Base-by-base conservation (phyloP, 1,140 invertebrate genomes). In the Caenorhabditis tropicalis region DNA sequence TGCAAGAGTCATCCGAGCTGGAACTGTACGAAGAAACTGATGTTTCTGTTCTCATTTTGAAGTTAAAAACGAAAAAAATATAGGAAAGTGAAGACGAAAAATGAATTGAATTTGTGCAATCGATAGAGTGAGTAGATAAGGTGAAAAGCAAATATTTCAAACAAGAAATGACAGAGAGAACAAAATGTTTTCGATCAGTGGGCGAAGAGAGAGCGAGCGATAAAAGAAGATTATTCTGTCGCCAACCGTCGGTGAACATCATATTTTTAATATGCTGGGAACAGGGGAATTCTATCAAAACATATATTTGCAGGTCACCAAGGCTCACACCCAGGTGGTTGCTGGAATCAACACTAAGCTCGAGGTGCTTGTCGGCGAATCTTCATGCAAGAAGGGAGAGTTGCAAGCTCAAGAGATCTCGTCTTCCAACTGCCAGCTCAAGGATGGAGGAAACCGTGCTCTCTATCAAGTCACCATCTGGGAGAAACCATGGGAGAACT, bases 401-500 rank as follows among this genome's bases (percentile, higher is more conserved):
- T 19, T 85, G 29, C 29, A 33, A 19, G 53, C 39, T 29, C 33
- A 81, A 31, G 79, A 85, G 79, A n/a, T 85, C 46, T 36, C 29
- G 31, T 60, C 80, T 16, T 46, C 43, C 33, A 81, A 81, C 49
- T 43, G 56, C n/a, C 46, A 82, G 21, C 10, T 82, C 43, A 81
- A 82, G 56, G 84, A 84, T 1, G 53, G 81, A 31, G 51, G 36
- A 31, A 58, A 70, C 36, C 36, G 84, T 49, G 80, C 80, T 31
- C 21, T 83, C 15, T 85, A 82, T 60, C 60, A 85, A 49, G 60
- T 85, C 43, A 60, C 70, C 29, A 21, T 85, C 46, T 85, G 84
- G 84, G 84, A 85, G 84, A 85, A 85, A 81, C 84, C 84, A 21
- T 85, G 84, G 84, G 84, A 85, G 81, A 85, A 85, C 70, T 85